Evolutionary conservation across 1,140 invertebrate species (phyloP), one percentile per base, ranked within the genome.

Genomic region (Charaxes varanes): DNA sequence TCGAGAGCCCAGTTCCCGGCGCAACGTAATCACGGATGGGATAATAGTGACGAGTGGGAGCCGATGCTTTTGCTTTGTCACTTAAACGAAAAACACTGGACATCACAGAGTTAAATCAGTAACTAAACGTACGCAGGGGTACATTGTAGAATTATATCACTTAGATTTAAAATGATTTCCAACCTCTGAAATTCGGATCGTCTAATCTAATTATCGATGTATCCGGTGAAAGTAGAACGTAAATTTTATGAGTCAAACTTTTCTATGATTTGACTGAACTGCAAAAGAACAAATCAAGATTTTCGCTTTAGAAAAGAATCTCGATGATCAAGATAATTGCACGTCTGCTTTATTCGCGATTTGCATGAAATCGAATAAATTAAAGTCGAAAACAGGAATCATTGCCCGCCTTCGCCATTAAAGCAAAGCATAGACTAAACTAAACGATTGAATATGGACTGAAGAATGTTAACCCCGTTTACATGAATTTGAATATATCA

Each of bases 31-130:
- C 67, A 64, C 74, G 67, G 76, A 69, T 77, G 67, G 73, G 78
- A 82, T 82, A 82, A 82, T 82, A 74, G 68, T 68, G 63, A 62
- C 56, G 63, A 71, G 71, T 67, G 65, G 69, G 69, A 77, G 66
- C 62, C 60, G 54, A 73, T 69, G 67, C 67, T 69, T 73, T 68
- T 65, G 70, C 70, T 76, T 77, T 77, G 72, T 80, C 76, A 80
- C 78, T 78, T 78, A 77, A 76, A 67, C 65, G 61, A 70, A 62
- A 66, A 65, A 70, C 66, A 68, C 62, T 59, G 65, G 62, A 63
- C 67, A 70, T 72, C 67, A 76, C 68, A 76, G 53, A 57, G 56
- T 57, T 71, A 65, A 63, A 71, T 68, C 53, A 43, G 47, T 64
- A 61, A 68, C 60, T 74, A 65, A 74, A 62, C 67, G 65, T 65